A percentile compares a stretch with the other conserved stretches of the same genome.
These are phyloP conservation scores for Littorina saxatilis DNA, from an alignment of 1,140 invertebrate species.

Conservation along the genomic window DNA sequence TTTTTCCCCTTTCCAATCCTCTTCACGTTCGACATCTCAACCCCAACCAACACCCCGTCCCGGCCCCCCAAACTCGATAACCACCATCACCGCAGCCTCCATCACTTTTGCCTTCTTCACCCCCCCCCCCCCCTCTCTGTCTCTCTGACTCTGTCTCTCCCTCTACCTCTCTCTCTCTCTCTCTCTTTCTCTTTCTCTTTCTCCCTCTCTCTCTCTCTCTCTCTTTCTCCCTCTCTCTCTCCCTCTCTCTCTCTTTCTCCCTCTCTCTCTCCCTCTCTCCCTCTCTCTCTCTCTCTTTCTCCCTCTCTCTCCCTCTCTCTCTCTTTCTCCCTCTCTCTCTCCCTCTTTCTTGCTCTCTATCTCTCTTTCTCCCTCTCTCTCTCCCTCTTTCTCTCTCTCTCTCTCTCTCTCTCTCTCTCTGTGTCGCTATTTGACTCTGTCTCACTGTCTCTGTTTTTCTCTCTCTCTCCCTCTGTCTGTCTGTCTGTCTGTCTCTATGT, in stretches of 20 bases:
- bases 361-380: background rate
- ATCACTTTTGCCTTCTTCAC: too few species aligned
- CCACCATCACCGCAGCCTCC: too few species aligned
- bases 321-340: background rate
- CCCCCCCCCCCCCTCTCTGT: background rate
- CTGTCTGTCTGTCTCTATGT: too few species aligned
- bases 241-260: background rate
- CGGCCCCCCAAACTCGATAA: too few species aligned
- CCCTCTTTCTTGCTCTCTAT: too few species aligned
- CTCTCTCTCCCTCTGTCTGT: too few species aligned
- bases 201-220: background rate
- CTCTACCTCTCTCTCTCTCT: too few species aligned
- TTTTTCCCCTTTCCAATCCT: too few species aligned
- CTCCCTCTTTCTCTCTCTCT: background rate
- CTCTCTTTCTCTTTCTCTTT: background rate
- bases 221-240: background rate
- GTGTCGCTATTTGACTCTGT: too few species aligned
- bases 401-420: slow-evolving; percentile 15
- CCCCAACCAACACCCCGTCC: too few species aligned
- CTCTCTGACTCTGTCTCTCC: background rate
- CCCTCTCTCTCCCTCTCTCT: slow-evolving; percentile 10
- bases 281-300: background rate
- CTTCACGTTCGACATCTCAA: too few species aligned
- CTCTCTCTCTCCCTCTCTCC: background rate
- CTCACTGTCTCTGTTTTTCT: too few species aligned